Conservation (phyloP, 2,797 vertebrate genomes). For the Alfaro cultratus region DNA sequence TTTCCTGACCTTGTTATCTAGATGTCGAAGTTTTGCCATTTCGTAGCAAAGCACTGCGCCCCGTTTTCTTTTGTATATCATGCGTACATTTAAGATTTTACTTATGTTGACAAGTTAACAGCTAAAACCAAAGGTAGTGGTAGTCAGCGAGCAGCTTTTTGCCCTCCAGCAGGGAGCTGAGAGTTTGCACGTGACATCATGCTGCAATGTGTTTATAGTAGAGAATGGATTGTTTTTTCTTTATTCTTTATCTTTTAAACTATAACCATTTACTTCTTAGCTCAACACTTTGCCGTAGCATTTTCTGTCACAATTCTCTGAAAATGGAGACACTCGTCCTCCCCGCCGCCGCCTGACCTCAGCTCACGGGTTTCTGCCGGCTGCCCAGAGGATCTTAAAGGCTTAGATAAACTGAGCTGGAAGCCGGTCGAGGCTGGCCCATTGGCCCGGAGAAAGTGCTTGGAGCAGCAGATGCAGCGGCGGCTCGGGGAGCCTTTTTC, state of each 20-base stretch:
- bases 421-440: constrained; percentile 70
- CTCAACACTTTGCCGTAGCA: constrained; percentile 34
- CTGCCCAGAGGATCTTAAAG: constrained; percentile 78
- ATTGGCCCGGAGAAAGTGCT: constrained; percentile 78
- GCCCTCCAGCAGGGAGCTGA: too few species aligned
- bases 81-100: too few species aligned
- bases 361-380: constrained; percentile 64
- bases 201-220: too few species aligned
- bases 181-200: too few species aligned
- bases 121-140: too few species aligned
- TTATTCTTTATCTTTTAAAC: neutral
- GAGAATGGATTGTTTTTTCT: neutral
- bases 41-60: too few species aligned
- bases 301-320: constrained; percentile 41
- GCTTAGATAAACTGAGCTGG: constrained; percentile 78
- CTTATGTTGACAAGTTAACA: too few species aligned
- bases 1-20: too few species aligned
- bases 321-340: constrained; percentile 37
- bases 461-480: constrained; percentile 78
- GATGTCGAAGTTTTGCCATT: too few species aligned
- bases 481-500: constrained; percentile 74
- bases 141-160: too few species aligned
- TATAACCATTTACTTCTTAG: constrained; percentile 29
- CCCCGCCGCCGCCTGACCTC: constrained; percentile 64
- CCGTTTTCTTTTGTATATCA: too few species aligned